A percentile compares a stretch with the other conserved stretches of the same genome.
These are phyloP conservation scores for Butorides virescens DNA, from an alignment of 2,113 vertebrate genomes.

Conservation along the genomic window DNA sequence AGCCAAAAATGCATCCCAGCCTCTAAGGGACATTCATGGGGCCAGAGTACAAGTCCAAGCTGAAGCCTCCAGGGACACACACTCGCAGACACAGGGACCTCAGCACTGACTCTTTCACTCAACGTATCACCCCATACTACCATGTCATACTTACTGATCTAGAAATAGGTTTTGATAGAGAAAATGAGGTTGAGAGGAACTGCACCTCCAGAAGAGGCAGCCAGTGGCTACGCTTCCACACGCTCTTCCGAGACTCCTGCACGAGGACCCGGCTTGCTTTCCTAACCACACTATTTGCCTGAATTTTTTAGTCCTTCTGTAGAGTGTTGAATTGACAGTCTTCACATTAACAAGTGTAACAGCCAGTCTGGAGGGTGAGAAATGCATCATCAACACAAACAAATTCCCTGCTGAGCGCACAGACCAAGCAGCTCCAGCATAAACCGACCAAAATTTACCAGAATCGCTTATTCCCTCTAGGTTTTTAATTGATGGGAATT, in stretches of 20 bases:
- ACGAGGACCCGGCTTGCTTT: rapidly evolving
- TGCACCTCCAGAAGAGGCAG: not conserved
- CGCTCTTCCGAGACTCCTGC: not conserved
- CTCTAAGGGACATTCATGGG: not conserved
- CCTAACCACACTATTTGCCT: not conserved
- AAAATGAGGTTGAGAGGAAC: not conserved
- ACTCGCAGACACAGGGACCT: not conserved
- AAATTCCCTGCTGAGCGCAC: not conserved
- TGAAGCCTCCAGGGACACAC: not conserved
- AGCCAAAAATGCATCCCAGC: not conserved
- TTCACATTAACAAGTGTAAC: not conserved
- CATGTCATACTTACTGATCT: not conserved
- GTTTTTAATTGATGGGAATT: not conserved
- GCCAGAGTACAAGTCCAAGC: not conserved
- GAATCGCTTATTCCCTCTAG: not conserved
- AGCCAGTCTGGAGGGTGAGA: not conserved
- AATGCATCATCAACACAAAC: not conserved
- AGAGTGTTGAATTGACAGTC: not conserved
- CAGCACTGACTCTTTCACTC: not conserved
- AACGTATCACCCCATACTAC: not conserved
- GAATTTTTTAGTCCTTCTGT: not conserved
- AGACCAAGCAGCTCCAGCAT: not conserved
- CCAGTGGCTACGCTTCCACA: not conserved
- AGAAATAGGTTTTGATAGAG: not conserved
- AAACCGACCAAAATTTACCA: not conserved